Evolutionary conservation across 2,888 invertebrate genomes (phyloP).

Genomic region (Erebia epiphron): DNA sequence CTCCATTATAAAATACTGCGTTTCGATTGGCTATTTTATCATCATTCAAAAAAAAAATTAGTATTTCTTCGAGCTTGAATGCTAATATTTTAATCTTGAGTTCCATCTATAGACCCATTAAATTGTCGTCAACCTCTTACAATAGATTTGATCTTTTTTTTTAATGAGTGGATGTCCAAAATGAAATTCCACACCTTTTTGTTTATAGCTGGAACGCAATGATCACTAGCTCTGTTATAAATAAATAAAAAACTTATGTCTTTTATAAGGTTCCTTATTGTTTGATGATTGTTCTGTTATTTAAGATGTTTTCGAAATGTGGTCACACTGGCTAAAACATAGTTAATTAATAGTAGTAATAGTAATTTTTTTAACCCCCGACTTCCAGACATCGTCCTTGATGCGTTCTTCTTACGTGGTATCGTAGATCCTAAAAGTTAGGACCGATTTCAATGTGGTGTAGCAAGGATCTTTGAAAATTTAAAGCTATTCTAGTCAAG

Average conservation of each 20-base stretch:
- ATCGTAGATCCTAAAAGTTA: background rate
- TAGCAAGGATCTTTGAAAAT: background rate
- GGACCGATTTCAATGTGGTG: background rate
- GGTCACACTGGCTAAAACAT: conserved; percentile 35
- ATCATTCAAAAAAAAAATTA: background rate
- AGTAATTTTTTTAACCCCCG: background rate
- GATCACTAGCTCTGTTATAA: conserved; percentile 46
- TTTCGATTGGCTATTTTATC: conserved; percentile 14
- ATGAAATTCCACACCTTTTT: background rate
- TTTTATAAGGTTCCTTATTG: conserved; percentile 70
- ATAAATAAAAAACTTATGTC: conserved; percentile 55
- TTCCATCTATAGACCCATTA: conserved; percentile 34
- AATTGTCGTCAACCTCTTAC: background rate
- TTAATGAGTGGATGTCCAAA: background rate
- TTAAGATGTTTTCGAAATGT: conserved; percentile 48
- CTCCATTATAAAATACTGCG: conserved; percentile 23
- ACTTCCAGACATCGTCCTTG: conserved; percentile 2
- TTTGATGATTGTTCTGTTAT: conserved; percentile 76
- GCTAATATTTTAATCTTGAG: conserved; percentile 31
- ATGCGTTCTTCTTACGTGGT: conserved; percentile 1
- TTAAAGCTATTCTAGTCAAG: background rate
- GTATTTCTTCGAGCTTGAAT: conserved; percentile 38
- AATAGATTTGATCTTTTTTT: background rate
- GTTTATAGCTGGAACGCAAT: conserved; percentile 38
- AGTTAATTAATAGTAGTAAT: too few relatives aligned